Conservation (phyloP, 2,113 vertebrate species). For the Tauraco erythrolophus region DNA sequence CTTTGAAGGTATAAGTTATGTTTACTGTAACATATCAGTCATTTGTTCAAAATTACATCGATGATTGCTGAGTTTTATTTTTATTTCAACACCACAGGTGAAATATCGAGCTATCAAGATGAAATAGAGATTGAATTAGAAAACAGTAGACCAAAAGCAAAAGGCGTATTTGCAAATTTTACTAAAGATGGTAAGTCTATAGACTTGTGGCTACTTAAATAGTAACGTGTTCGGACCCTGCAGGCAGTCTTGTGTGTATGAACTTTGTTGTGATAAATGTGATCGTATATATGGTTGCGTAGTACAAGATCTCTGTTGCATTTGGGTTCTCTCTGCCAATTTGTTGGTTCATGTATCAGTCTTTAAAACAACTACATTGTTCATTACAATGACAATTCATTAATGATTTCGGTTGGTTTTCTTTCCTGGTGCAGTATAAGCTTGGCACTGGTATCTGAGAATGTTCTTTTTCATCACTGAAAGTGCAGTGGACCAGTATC, state of each 20-base stretch:
- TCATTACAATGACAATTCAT: not conserved
- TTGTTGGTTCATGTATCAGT: not conserved
- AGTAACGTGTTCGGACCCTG: not conserved
- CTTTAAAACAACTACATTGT: not conserved
- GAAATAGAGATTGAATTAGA: conserved; percentile 94
- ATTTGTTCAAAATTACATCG: not conserved
- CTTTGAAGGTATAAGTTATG: conserved; percentile 86
- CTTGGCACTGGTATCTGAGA: not conserved
- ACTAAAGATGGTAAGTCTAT: conserved; percentile 82
- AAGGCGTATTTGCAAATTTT: conserved; percentile 86
- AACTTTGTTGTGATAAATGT: not conserved
- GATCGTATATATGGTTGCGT: not conserved
- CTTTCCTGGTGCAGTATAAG: not conserved
- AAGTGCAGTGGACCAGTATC: not conserved
- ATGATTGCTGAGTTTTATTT: not conserved
- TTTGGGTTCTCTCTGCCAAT: not conserved
- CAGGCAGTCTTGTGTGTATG: not conserved
- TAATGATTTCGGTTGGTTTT: not conserved
- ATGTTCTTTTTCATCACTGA: not conserved
- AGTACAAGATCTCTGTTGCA: not conserved
- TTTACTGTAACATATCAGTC: not conserved
- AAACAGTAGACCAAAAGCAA: conserved; percentile 86
- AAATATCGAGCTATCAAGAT: conserved; percentile 92
- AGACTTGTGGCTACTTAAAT: not conserved
- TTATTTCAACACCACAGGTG: conserved; percentile 78